Base-by-base conservation (phyloP, 2,888 invertebrate species). In the Anorthoa munda region DNA sequence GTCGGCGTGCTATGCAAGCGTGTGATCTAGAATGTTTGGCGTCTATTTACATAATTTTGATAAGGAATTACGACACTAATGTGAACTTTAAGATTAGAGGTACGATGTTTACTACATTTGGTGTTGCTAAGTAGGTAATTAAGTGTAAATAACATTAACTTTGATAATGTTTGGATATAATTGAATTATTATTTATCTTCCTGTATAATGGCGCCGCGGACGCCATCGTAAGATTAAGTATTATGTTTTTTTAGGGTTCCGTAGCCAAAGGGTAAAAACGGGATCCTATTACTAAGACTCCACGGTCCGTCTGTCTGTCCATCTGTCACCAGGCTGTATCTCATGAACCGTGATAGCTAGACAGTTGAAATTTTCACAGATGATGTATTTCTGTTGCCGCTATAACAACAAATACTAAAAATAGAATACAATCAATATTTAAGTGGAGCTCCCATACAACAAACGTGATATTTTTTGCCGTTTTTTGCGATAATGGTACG, bases 21-120 rank as follows among this genome's bases (percentile, higher is more conserved):
- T 76, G 71, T 71, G 82, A 84, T 86, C 56, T 59, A 72, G 53
- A 72, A 59, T 76, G 39, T 51, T 63, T 46, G 48, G 68, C 51
- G 72, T 66, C 50, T 65, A 69, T 75, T 76, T 76, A 74, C 63
- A 68, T 80, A 55, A 64, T 65, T 31, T 68, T 80, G 79, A 76
- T 75, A 79, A 71, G 63, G 64, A 68, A 79, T 65, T 56, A 71
- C 60, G 66, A 68, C 45, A 48, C 9, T 45, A 83, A 76, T 75
- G 26, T 67, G 26, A 59, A 63, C 65, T 55, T 39, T 50, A 51
- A 31, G 46, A 77, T 75, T 67, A 50, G 46, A 77, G n/a, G 31
- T 61, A 63, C 50, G 18, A 39, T 39, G 46, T 74, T 55, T 74
- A 56, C 13, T 23, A 71, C 21, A 46, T 56, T 46, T 50, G 17